phyloP scores from a whole-genome alignment of 2,888 invertebrate species.

The Drosophila subsilvestris region DNA sequence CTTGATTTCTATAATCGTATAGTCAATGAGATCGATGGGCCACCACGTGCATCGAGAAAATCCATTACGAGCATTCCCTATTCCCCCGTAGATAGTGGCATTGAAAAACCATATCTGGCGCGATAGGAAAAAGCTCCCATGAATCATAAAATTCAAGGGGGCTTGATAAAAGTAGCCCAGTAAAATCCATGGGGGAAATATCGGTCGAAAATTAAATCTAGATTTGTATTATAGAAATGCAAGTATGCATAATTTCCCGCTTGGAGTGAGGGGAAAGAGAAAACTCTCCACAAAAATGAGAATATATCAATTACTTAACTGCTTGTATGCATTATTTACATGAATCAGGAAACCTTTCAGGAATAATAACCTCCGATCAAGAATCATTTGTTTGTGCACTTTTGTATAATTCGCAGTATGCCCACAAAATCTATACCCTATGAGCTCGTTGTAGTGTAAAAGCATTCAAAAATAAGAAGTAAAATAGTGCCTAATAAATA shows the following conservation, averaged over 20 bases:
- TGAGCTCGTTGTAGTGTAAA: background rate
- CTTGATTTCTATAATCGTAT: background rate
- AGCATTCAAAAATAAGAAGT: slow-evolving; percentile 4
- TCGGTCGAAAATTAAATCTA: background rate
- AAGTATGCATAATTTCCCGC: too few relatives aligned
- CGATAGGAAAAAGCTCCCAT: background rate
- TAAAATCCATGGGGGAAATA: background rate
- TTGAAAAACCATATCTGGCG: background rate
- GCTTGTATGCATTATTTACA: background rate
- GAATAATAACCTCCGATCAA: too few relatives aligned
- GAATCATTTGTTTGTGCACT: too few relatives aligned
- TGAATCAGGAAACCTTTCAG: background rate
- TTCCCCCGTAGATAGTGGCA: background rate
- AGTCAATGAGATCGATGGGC: background rate
- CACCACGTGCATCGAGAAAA: background rate
- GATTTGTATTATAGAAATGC: too few relatives aligned
- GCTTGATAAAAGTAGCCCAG: background rate
- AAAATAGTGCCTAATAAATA: slow-evolving; percentile 15
- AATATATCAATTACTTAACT: background rate
- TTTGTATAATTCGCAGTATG: too few relatives aligned
- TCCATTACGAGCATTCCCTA: background rate
- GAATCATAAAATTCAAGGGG: background rate
- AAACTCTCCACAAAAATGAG: too few relatives aligned
- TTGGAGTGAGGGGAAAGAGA: too few relatives aligned
- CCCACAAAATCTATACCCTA: background rate